These are phyloP conservation scores for Mallotus villosus DNA, from an alignment of 2,797 vertebrate genomes.

Conservation along the genomic window DNA sequence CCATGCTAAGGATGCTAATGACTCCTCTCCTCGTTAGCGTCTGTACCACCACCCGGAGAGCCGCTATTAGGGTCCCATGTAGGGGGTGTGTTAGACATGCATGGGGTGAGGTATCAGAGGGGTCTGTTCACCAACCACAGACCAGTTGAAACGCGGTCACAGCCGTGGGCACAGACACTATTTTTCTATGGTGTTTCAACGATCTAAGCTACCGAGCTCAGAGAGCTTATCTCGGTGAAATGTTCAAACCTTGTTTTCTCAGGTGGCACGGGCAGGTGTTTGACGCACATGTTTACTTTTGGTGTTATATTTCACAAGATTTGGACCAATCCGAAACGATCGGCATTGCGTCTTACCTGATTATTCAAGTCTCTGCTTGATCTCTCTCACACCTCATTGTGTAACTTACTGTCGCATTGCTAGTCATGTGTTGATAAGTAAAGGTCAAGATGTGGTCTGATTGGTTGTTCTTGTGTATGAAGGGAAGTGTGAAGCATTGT, in stretches of 20 bases:
- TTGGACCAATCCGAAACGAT: background rate
- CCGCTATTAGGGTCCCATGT: conserved; percentile 44
- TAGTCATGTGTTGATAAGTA: no score
- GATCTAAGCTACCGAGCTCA: background rate
- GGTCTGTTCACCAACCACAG: conserved; percentile 13
- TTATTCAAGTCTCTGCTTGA: no score
- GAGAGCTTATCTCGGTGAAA: background rate
- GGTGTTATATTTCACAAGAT: background rate
- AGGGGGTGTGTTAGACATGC: conserved; percentile 32
- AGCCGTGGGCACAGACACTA: background rate
- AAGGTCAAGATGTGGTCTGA: no score
- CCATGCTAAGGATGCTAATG: conserved; percentile 49
- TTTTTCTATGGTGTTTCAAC: background rate
- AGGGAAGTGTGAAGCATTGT: no score
- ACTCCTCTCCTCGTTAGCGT: conserved; percentile 31
- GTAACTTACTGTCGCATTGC: no score
- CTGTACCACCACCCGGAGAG: conserved; percentile 31
- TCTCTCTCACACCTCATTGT: no score
- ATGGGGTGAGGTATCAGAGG: conserved; percentile 24
- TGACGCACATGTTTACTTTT: no score
- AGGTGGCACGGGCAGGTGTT: background rate
- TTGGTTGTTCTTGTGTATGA: no score
- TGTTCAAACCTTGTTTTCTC: background rate
- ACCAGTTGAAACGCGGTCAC: background rate
- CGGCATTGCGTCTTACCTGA: no score